Conservation (phyloP, 2,797 vertebrate species). For the Australoheros facetus region DNA sequence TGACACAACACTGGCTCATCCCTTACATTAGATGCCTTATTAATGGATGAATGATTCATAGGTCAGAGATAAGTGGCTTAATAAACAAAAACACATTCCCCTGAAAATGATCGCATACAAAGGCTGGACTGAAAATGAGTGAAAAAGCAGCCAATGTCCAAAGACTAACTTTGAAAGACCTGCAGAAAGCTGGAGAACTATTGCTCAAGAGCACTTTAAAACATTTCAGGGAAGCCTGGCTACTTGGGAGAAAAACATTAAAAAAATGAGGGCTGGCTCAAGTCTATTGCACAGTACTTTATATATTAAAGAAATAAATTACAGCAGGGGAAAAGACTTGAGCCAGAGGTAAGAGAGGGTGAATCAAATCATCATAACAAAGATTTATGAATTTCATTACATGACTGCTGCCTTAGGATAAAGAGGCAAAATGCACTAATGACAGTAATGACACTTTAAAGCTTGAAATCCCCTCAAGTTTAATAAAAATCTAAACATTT, state of each 20-base stretch:
- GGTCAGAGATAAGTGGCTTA: too few relatives aligned
- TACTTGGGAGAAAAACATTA: background rate
- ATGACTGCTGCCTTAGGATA: background rate
- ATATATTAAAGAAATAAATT: background rate
- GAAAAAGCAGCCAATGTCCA: background rate
- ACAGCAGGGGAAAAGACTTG: background rate
- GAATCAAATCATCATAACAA: conserved; percentile 11
- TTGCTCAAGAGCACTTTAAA: background rate
- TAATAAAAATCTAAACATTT: background rate
- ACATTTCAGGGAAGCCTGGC: background rate
- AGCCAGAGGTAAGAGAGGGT: background rate
- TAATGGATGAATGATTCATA: too few relatives aligned
- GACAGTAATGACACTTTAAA: background rate
- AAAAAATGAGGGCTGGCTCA: background rate
- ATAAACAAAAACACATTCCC: background rate
- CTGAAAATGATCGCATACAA: background rate
- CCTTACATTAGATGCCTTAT: too few relatives aligned
- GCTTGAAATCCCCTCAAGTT: background rate
- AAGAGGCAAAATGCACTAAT: background rate
- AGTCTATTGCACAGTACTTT: background rate
- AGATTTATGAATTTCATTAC: conserved; percentile 23
- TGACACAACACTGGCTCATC: too few relatives aligned
- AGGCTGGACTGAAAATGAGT: background rate
- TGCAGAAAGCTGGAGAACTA: background rate
- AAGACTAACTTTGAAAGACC: background rate